Percentiles rank a stretch among this genome's conserved stretches.
These are phyloP conservation scores for Phthorimaea operculella DNA, from an alignment of 1,140 invertebrate species.

Conservation along the genomic window DNA sequence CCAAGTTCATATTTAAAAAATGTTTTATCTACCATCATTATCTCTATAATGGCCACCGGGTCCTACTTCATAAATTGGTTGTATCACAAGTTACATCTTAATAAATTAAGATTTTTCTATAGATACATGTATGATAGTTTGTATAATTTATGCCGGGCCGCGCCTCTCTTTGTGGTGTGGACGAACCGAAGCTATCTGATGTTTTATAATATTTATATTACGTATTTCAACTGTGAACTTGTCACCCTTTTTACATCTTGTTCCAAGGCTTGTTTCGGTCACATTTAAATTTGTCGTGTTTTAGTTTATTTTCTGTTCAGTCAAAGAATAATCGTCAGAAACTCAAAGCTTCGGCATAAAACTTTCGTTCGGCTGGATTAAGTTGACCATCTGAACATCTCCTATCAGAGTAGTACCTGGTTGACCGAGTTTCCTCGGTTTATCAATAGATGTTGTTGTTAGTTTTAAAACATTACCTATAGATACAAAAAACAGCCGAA, in stretches of 20 bases:
- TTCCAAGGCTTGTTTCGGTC: neutral
- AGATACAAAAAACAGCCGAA: too few relatives aligned
- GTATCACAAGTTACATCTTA: conserved; percentile 42
- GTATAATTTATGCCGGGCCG: conserved; percentile 37
- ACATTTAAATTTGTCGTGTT: neutral
- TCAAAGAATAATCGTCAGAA: too few relatives aligned
- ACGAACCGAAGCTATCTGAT: conserved; percentile 39
- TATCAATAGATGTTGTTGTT: too few relatives aligned
- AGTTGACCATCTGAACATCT: too few relatives aligned
- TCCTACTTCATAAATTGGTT: conserved; percentile 35
- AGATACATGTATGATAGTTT: conserved; percentile 43
- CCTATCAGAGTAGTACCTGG: too few relatives aligned
- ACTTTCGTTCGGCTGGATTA: too few relatives aligned
- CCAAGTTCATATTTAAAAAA: conserved; percentile 8
- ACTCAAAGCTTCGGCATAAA: too few relatives aligned
- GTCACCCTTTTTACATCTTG: conserved; percentile 24
- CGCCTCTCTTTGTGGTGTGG: conserved; percentile 37
- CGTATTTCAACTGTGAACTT: conserved; percentile 45
- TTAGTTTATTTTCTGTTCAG: too few relatives aligned
- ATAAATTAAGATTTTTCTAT: conserved; percentile 50
- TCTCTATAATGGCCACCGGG: conserved; percentile 30
- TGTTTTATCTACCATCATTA: conserved; percentile 40
- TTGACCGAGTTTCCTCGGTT: too few relatives aligned
- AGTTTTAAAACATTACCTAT: too few relatives aligned
- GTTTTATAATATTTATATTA: conserved; percentile 25